Evolutionary conservation across 2,888 invertebrate genomes (phyloP).

Genomic region (Allolobophora icterica): DNA sequence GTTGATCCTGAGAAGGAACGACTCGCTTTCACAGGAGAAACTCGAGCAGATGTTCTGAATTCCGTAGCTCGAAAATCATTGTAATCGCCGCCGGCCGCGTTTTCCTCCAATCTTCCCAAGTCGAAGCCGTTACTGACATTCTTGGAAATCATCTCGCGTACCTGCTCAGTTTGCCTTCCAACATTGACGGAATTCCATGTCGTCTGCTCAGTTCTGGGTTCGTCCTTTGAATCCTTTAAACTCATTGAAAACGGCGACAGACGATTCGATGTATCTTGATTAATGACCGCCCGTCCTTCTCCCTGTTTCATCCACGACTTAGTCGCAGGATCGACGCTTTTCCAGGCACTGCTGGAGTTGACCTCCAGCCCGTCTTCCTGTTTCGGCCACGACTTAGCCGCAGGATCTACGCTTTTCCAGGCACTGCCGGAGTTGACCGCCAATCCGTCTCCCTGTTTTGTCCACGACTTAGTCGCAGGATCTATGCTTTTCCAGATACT

Average conservation of each 20-base stretch:
- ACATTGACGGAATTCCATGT: not conserved
- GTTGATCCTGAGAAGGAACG: not conserved
- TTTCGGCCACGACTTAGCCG: too few relatives aligned
- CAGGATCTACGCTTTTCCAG: too few relatives aligned
- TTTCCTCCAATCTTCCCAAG: not conserved
- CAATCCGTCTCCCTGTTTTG: too few relatives aligned
- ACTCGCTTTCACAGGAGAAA: constrained; percentile 5
- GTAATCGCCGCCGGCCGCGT: not conserved
- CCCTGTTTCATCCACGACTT: too few relatives aligned
- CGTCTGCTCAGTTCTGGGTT: not conserved
- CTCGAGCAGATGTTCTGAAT: not conserved
- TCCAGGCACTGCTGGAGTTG: not conserved
- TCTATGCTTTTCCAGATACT: not conserved
- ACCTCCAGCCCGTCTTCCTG: too few relatives aligned
- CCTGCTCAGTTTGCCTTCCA: not conserved
- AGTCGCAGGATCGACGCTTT: too few relatives aligned
- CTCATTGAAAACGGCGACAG: not conserved
- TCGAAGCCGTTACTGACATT: not conserved
- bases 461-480: too few relatives aligned
- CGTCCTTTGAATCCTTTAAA: not conserved
- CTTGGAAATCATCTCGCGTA: not conserved
- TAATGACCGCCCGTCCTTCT: not conserved
- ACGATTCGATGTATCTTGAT: not conserved
- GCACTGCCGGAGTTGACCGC: too few relatives aligned
- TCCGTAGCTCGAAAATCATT: not conserved